Conservation (phyloP, 2,888 invertebrate species). For the Troides helena region DNA sequence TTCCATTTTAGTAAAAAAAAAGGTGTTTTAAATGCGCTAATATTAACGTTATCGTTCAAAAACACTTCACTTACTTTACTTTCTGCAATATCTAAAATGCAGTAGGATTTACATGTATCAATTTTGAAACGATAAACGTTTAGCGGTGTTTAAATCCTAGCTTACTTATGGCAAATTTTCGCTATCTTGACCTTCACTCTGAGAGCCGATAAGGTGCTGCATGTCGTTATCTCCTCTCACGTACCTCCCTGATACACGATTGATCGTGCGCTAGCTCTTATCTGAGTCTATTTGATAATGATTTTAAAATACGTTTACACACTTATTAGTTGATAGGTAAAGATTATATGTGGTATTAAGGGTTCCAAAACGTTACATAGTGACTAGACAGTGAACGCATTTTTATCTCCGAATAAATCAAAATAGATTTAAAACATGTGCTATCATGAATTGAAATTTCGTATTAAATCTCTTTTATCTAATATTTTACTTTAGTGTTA, state of each 20-base stretch:
- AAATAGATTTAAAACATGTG: neutral
- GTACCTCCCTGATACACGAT: constrained; percentile 62
- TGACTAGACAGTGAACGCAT: constrained; percentile 33
- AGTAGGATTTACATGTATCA: constrained; percentile 36
- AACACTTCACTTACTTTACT: neutral
- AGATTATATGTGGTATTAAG: constrained; percentile 46
- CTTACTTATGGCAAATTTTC: constrained; percentile 51
- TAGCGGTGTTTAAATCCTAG: constrained; percentile 52
- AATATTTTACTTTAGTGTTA: neutral
- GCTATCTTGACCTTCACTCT: constrained; percentile 55
- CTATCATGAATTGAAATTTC: neutral
- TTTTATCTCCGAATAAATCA: constrained; percentile 7
- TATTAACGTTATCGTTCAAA: neutral
- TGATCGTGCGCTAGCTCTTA: constrained; percentile 66
- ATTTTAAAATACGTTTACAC: constrained; percentile 69
- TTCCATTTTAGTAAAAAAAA: no score
- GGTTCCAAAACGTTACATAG: constrained; percentile 38
- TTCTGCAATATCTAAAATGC: constrained; percentile 25
- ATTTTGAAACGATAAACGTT: constrained; percentile 45
- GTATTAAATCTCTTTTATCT: neutral
- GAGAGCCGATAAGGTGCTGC: constrained; percentile 58
- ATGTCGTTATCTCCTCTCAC: constrained; percentile 53
- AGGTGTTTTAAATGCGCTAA: neutral
- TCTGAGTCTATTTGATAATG: constrained; percentile 67
- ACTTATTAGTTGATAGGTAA: constrained; percentile 58